Percentiles rank a stretch among this genome's conserved stretches.
phyloP scores from a whole-genome alignment of 2,113 vertebrate species.

The Microtus oregoni region DNA sequence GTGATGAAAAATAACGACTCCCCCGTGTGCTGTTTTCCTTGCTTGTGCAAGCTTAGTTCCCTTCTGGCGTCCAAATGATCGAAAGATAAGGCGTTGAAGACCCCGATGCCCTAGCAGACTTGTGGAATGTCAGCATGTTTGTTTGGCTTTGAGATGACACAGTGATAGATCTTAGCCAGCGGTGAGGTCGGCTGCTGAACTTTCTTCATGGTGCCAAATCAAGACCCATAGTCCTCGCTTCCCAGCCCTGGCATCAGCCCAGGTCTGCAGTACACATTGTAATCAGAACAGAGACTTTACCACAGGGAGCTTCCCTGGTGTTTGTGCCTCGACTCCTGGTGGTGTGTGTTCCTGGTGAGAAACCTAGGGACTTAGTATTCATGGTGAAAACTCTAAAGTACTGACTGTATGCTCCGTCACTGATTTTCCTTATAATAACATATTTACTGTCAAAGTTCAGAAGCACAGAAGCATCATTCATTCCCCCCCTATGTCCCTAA shows the following conservation, averaged over 20 bases:
- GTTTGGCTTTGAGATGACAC: conserved; percentile 47
- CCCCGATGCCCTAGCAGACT: conserved; percentile 33
- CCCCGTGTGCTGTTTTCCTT: conserved; percentile 66
- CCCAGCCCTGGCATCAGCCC: not conserved
- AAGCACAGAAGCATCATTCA: not conserved
- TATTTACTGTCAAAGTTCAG: not conserved
- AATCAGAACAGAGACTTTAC: not conserved
- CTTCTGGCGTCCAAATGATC: conserved; percentile 33
- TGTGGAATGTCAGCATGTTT: not conserved
- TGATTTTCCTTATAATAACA: conserved; percentile 39
- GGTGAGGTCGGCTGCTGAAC: not conserved
- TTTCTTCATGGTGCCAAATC: not conserved
- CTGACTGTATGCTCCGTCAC: not conserved
- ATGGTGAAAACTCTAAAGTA: not conserved
- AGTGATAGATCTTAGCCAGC: not conserved
- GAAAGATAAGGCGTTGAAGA: conserved; percentile 19
- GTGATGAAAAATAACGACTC: conserved; percentile 80
- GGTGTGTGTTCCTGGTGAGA: not conserved
- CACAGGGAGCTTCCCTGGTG: not conserved
- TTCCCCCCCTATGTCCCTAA: not conserved
- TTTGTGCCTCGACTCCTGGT: not conserved
- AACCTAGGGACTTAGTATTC: not conserved
- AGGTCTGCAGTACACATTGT: not conserved
- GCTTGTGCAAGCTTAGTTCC: conserved; percentile 32
- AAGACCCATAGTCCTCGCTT: not conserved